Percentiles rank a stretch among this genome's conserved stretches.
Conservation (phyloP, 2,797 vertebrate genomes). For the Coendou prehensilis region DNA sequence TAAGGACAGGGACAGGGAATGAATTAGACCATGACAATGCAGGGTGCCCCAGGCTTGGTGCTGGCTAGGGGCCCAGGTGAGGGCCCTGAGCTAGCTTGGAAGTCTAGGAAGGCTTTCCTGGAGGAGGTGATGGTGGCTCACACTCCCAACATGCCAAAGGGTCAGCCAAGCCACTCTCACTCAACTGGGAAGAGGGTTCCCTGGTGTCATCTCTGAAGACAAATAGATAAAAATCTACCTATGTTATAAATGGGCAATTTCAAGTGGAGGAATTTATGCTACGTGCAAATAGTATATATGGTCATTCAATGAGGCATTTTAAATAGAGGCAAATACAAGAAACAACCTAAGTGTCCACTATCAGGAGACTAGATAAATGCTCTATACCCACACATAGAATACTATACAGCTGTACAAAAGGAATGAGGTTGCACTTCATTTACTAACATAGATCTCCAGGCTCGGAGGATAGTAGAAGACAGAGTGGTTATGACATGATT, state of each 20-base stretch:
- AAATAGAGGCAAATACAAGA: neutral
- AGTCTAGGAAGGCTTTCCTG: constrained; percentile 38
- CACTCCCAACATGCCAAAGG: neutral
- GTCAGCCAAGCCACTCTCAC: neutral
- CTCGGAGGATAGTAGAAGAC: neutral
- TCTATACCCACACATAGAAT: rapidly evolving
- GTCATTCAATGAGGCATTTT: neutral
- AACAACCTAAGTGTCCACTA: neutral
- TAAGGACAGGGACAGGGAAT: neutral
- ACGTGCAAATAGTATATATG: neutral
- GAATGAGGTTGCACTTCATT: neutral
- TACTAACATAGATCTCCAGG: neutral
- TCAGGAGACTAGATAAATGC: neutral
- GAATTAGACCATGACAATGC: neutral
- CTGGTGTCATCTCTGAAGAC: neutral
- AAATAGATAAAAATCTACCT: neutral
- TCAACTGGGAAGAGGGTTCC: neutral
- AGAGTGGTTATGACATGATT: rapidly evolving
- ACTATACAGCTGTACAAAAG: neutral
- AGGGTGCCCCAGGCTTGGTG: rapidly evolving
- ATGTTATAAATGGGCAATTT: neutral
- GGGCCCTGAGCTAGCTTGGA: too few species aligned
- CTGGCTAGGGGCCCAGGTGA: rapidly evolving
- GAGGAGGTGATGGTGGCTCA: neutral
- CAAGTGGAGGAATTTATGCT: neutral